A percentile compares a stretch with the other conserved stretches of the same genome.
Evolutionary conservation across 2,888 invertebrate genomes (phyloP).

Genomic region (Eupithecia pulchellata): DNA sequence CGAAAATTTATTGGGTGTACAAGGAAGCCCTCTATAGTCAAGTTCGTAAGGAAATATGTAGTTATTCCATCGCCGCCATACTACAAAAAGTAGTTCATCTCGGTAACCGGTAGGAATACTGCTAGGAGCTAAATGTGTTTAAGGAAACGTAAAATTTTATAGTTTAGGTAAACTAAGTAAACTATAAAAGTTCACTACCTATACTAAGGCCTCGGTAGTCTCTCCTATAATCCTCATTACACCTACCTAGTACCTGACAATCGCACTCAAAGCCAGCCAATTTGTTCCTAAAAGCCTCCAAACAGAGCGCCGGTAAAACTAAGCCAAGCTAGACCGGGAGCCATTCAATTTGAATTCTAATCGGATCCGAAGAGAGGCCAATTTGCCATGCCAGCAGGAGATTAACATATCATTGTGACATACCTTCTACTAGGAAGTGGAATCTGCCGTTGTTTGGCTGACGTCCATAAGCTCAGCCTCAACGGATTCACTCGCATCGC

Average conservation of each 20-base stretch:
- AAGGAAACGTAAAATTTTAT: background rate
- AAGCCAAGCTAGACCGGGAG: conserved; percentile 22
- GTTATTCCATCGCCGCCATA: too few relatives aligned
- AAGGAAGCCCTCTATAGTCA: too few relatives aligned
- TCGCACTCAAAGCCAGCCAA: conserved; percentile 16
- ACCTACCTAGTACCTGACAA: background rate
- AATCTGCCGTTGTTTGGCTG: background rate
- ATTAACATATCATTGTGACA: conserved; percentile 31
- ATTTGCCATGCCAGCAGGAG: conserved; percentile 16
- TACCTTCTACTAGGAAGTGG: background rate
- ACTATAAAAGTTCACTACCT: background rate
- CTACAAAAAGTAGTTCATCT: too few relatives aligned
- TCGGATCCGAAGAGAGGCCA: conserved; percentile 24
- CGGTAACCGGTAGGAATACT: too few relatives aligned
- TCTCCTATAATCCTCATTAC: background rate
- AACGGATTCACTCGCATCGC: background rate
- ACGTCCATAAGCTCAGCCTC: background rate
- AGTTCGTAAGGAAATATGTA: too few relatives aligned
- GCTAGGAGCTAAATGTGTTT: too few relatives aligned
- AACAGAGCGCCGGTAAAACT: conserved; percentile 22
- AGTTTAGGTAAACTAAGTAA: background rate
- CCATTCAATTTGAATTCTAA: conserved; percentile 34
- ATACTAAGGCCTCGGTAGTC: background rate
- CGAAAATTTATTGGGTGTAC: too few relatives aligned
- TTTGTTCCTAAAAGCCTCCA: conserved; percentile 17